A percentile compares a stretch with the other conserved stretches of the same genome.
Evolutionary conservation across 2,113 vertebrate genomes (phyloP).

Genomic region (Scolopax mira): DNA sequence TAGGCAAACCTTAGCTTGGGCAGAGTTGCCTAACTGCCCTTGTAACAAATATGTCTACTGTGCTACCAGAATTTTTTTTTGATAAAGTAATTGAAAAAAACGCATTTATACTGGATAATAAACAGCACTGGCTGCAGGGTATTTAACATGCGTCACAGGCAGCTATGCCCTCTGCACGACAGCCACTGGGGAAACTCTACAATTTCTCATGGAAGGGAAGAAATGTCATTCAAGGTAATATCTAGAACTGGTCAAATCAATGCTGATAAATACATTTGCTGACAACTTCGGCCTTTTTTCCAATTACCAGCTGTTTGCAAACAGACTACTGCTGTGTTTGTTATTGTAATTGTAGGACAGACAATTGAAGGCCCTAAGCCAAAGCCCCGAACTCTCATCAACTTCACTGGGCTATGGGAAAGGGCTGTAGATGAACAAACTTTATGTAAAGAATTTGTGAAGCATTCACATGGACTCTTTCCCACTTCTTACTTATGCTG

Average conservation of each 20-base stretch:
- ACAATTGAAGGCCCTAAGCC: slow-evolving; percentile 35
- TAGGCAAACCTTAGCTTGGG: background rate
- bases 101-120: background rate
- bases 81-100: slow-evolving; percentile 9
- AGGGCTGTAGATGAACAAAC: background rate
- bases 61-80: background rate
- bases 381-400: slow-evolving; percentile 2
- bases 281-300: slow-evolving; percentile 33
- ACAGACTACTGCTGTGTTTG: slow-evolving; percentile 36
- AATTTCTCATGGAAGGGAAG: background rate
- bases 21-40: background rate
- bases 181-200: background rate
- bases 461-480: slow-evolving; percentile 2
- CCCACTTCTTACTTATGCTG: background rate
- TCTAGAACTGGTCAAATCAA: slow-evolving; percentile 12
- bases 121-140: slow-evolving; percentile 14
- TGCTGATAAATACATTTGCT: slow-evolving; percentile 25
- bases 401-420: background rate
- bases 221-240: slow-evolving; percentile 47
- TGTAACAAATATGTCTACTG: background rate
- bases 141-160: background rate
- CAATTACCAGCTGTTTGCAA: slow-evolving; percentile 57
- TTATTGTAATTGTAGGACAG: slow-evolving; percentile 20
- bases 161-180: background rate
- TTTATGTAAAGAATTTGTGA: background rate